phyloP scores from a whole-genome alignment of 1,140 invertebrate genomes.

The Myzus persicae region DNA sequence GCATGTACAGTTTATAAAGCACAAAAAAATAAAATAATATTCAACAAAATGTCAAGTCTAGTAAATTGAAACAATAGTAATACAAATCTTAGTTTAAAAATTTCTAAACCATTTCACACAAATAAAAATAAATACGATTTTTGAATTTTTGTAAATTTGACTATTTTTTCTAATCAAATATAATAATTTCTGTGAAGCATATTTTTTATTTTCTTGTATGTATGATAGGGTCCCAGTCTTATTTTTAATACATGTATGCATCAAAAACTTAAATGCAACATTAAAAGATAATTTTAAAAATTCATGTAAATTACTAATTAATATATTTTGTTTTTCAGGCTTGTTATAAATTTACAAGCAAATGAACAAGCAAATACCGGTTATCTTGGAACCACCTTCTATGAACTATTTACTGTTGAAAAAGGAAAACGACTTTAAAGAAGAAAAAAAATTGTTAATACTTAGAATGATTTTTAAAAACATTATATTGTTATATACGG shows the following conservation, averaged over 20 bases:
- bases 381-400: conserved; percentile 2
- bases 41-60: not conserved
- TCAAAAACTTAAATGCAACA: not conserved
- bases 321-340: not conserved
- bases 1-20: not conserved
- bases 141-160: not conserved
- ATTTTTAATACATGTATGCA: not conserved
- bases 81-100: not conserved
- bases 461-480: not conserved
- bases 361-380: not conserved
- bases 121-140: not conserved
- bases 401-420: conserved; percentile 21
- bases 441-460: not conserved
- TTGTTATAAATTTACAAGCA: not conserved
- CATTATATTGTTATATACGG: not conserved
- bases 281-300: not conserved
- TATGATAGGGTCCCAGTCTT: too few relatives aligned
- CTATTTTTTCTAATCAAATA: not conserved
- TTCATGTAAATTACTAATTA: not conserved
- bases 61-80: not conserved
- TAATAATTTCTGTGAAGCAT: not conserved
- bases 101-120: not conserved
- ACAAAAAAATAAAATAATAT: not conserved
- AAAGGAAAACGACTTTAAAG: conserved; percentile 2
- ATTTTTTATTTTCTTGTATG: not conserved